Evolutionary conservation across 2,797 vertebrate genomes (phyloP).

Genomic region (Chloroceryle inda): DNA sequence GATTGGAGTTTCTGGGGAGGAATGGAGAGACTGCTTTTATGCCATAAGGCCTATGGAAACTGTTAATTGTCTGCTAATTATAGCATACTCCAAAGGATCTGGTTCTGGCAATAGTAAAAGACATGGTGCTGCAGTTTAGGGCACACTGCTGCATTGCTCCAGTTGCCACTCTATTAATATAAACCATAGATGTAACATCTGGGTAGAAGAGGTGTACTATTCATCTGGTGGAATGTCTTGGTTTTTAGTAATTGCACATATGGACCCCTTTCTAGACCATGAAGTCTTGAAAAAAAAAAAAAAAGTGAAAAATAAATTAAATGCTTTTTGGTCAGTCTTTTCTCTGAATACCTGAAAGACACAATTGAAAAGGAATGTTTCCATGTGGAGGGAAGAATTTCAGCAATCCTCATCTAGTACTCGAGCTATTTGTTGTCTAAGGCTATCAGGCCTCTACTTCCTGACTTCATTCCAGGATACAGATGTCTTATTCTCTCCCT

Average conservation of each 20-base stretch:
- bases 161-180: not conserved
- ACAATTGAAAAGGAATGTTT: not conserved
- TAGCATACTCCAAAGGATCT: conserved; percentile 23
- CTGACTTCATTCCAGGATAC: conserved; percentile 53
- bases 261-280: not conserved
- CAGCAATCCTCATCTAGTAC: not conserved
- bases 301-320: not conserved
- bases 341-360: not conserved
- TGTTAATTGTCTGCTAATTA: not conserved
- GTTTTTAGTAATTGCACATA: not conserved
- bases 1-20: not conserved
- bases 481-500: conserved; percentile 52
- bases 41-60: not conserved
- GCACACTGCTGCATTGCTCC: not conserved
- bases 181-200: not conserved
- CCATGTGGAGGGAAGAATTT: not conserved
- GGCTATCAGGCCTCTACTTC: conserved; percentile 47
- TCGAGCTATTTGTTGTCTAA: not conserved
- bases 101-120: not conserved
- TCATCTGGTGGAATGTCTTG: not conserved
- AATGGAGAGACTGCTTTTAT: not conserved
- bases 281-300: not conserved
- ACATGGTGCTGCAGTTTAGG: not conserved
- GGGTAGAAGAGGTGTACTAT: not conserved
- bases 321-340: not conserved